Evolutionary conservation across 2,797 vertebrate species (phyloP).

Genomic region (Premnoplex brunnescens): DNA sequence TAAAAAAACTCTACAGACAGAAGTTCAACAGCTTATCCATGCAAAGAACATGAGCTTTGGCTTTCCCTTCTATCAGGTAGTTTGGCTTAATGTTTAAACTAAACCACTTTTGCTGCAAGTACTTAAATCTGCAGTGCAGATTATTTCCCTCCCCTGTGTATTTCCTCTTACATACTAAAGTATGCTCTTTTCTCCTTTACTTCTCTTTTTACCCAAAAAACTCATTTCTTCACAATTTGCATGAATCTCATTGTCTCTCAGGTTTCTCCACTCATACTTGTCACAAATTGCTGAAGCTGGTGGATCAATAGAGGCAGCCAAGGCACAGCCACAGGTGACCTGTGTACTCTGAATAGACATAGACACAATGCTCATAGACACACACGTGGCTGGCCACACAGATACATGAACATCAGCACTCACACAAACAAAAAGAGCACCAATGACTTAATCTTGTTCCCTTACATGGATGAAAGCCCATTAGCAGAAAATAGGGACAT

Average conservation of each 20-base stretch:
- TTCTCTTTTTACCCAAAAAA: neutral
- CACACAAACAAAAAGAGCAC: neutral
- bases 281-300: neutral
- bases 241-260: neutral
- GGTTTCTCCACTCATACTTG: neutral
- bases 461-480: neutral
- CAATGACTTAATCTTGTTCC: neutral
- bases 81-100: neutral
- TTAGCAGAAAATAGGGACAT: neutral
- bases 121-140: neutral
- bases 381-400: neutral
- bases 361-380: neutral
- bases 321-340: neutral
- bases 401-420: neutral
- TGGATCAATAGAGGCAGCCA: neutral
- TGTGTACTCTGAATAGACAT: neutral
- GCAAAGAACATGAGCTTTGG: neutral
- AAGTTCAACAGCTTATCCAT: neutral
- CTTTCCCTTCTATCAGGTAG: neutral
- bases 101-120: neutral
- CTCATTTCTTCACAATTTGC: neutral
- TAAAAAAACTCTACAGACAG: neutral
- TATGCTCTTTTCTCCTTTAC: rapidly evolving
- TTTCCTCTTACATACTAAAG: neutral
- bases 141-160: neutral